Evolutionary conservation across 2,888 invertebrate genomes (phyloP), one percentile per base, ranked within the genome.

Genomic region (Drosophila planitibia): DNA sequence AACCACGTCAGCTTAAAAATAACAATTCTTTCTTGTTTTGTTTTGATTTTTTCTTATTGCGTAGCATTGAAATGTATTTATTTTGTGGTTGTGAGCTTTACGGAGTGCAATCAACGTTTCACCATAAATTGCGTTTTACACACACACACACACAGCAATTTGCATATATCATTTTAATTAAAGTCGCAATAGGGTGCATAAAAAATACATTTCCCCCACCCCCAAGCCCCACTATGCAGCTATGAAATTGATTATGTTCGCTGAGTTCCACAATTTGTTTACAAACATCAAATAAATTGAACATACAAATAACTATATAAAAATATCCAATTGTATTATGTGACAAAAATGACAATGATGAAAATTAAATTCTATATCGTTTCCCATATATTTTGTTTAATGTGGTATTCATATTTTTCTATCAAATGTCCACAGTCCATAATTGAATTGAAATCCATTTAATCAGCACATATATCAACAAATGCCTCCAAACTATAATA

Each of bases 221-320:
- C 10, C 28, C 6, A 1, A 16, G 3, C 2, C 12, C 5, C 12
- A 0, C 44, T 22, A 5, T 16, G 35, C 32, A 33, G 33, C 61
- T 30, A 57, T 67, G 61, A 85, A 83, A 74, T 83, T 53, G 77
- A 81, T 77, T 80, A 77, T 68, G 53, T 63, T 32, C 41, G 57
- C 35, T 30, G 32, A 60, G 62, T 44, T 66, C 55, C 78, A 61
- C 82, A 76, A 83, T 85, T 83, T 85, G 71, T 71, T 79, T 80
- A 82, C 80, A 75, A 39, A 77, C 70, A 68, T 75, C 71, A 72
- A 81, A 82, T 57, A 58, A 73, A 76, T 70, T 83, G 67, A 35
- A 30, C 25, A 60, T 1, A 16, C 41, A 52, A 68, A 53, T 28
- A 39, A 6, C 19, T 39, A 39, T 4, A 22, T 9, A 19, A 52